These are phyloP conservation scores for Trachelus troglodyta DNA, from an alignment of 2,888 invertebrate genomes.

Conservation along the genomic window DNA sequence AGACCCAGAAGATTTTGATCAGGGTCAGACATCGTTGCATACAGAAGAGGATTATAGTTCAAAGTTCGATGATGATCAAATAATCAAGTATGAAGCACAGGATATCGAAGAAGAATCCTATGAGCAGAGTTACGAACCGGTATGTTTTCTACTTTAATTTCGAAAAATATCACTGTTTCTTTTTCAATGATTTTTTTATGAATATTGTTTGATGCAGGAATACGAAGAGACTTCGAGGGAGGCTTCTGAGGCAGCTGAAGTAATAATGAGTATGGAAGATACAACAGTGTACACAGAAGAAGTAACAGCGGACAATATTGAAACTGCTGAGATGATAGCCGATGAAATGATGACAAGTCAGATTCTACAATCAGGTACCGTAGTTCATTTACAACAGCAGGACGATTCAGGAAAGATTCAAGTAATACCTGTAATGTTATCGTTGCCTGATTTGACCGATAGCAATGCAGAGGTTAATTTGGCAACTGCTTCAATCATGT, in stretches of 20 bases:
- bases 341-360: constrained; percentile 55
- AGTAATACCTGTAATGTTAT: constrained; percentile 61
- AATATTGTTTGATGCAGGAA: constrained; percentile 40
- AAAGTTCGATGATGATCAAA: constrained; percentile 7
- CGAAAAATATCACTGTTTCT: background rate
- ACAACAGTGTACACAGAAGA: constrained; percentile 62
- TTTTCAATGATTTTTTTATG: background rate
- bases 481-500: constrained; percentile 62
- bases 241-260: constrained; percentile 53
- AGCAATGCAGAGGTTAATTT: constrained; percentile 56
- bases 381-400: constrained; percentile 55
- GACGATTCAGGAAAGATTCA: constrained; percentile 61
- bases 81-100: constrained; percentile 32
- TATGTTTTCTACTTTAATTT: constrained; percentile 13
- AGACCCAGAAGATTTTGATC: constrained; percentile 40
- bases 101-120: constrained; percentile 41
- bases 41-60: constrained; percentile 13
- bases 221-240: constrained; percentile 60
- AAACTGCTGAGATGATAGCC: constrained; percentile 53
- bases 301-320: constrained; percentile 58
- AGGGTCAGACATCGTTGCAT: constrained; percentile 7
- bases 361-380: constrained; percentile 55
- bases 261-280: constrained; percentile 61
- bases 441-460: constrained; percentile 59
- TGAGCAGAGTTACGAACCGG: constrained; percentile 48